A percentile compares a stretch with the other conserved stretches of the same genome.
Evolutionary conservation across 2,113 vertebrate genomes (phyloP).

Genomic region (Dendrocopos noguchii): DNA sequence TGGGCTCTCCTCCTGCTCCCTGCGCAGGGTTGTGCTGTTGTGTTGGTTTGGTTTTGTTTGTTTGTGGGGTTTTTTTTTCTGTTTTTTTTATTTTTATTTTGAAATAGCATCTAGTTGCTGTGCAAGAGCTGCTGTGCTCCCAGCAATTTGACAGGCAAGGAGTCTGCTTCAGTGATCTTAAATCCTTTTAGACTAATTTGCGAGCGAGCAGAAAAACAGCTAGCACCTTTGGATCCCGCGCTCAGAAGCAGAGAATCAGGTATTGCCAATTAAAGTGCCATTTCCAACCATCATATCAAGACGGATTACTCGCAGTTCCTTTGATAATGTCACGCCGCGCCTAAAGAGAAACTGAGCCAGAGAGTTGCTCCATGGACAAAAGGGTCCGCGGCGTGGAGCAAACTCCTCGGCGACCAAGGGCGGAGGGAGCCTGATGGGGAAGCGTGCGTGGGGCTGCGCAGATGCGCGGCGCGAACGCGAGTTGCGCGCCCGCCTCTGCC

Average conservation of each 20-base stretch:
- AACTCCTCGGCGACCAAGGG: constrained; percentile 49
- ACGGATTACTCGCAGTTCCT: constrained; percentile 79
- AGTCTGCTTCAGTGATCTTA: constrained; percentile 83
- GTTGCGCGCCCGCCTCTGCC: constrained; percentile 55
- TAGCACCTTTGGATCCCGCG: constrained; percentile 77
- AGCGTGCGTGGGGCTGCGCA: constrained; percentile 73
- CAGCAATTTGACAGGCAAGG: constrained; percentile 74
- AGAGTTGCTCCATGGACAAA: constrained; percentile 53
- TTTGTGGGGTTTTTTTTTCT: too few species aligned
- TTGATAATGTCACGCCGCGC: constrained; percentile 81
- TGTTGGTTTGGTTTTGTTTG: neutral
- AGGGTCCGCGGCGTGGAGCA: constrained; percentile 39
- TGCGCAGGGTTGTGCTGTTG: neutral
- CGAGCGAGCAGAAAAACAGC: constrained; percentile 85
- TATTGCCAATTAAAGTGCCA: constrained; percentile 82
- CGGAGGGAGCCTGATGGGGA: constrained; percentile 63
- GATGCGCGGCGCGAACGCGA: constrained; percentile 74
- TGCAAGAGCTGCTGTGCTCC: constrained; percentile 67
- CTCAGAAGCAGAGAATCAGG: constrained; percentile 75
- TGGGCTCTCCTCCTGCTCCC: constrained; percentile 67
- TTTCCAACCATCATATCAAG: constrained; percentile 83
- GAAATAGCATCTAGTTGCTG: constrained; percentile 72
- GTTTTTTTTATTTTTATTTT: constrained; percentile 5
- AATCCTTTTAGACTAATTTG: constrained; percentile 87
- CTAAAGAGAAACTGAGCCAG: constrained; percentile 65